phyloP scores from a whole-genome alignment of 1,140 invertebrate species.

The Holotrichia oblita region DNA sequence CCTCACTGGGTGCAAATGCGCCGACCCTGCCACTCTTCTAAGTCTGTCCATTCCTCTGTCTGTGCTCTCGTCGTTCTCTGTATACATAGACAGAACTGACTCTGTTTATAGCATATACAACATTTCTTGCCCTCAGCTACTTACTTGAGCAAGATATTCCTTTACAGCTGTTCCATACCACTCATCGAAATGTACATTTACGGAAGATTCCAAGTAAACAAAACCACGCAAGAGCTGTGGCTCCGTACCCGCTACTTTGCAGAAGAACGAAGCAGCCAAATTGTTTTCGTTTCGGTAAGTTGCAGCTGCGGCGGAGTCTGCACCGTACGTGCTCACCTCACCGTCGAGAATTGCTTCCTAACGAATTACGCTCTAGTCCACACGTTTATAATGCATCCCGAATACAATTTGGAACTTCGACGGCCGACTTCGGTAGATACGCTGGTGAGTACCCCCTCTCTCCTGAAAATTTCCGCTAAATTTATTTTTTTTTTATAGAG shows the following conservation, averaged over 20 bases:
- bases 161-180: neutral
- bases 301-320: conserved; percentile 37
- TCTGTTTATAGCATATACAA: too few relatives aligned
- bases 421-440: neutral
- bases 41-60: too few relatives aligned
- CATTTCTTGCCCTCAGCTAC: too few relatives aligned
- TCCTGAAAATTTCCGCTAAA: too few relatives aligned
- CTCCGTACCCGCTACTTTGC: neutral
- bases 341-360: conserved; percentile 41
- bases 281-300: neutral
- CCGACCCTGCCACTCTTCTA: too few relatives aligned
- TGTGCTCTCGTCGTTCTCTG: too few relatives aligned
- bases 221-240: neutral
- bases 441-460: neutral
- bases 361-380: conserved; percentile 38
- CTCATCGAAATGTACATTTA: neutral
- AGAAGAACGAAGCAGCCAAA: neutral
- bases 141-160: too few relatives aligned
- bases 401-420: neutral
- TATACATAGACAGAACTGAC: too few relatives aligned
- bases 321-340: neutral
- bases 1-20: too few relatives aligned
- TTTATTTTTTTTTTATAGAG: neutral
- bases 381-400: neutral
- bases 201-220: neutral